A percentile compares a stretch with the other conserved stretches of the same genome.
These are phyloP conservation scores for Globodera rostochiensis DNA, from an alignment of 1,140 invertebrate species.

Conservation along the genomic window DNA sequence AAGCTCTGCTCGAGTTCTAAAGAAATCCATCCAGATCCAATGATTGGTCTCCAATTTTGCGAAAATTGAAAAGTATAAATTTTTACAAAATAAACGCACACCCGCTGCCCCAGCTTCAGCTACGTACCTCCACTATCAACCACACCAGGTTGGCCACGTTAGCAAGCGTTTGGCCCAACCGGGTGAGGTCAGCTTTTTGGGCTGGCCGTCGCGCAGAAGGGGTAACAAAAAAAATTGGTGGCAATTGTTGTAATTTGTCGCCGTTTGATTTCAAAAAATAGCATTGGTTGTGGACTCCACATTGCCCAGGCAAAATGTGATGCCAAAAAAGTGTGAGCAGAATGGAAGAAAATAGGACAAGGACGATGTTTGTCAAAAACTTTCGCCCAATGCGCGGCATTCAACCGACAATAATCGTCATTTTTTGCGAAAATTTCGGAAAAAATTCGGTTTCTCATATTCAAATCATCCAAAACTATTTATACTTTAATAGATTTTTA, in stretches of 20 bases:
- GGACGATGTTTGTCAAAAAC: background rate
- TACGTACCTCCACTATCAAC: constrained; percentile 60
- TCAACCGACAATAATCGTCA: background rate
- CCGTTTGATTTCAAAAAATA: background rate
- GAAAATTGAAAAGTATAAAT: too few relatives aligned
- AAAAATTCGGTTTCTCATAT: too few relatives aligned
- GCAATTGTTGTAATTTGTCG: background rate
- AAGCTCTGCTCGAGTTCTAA: background rate
- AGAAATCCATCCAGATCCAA: background rate
- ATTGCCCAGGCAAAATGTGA: too few relatives aligned
- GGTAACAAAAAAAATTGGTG: constrained; percentile 75
- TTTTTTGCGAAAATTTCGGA: too few relatives aligned
- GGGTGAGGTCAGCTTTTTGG: constrained; percentile 91
- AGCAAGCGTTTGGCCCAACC: constrained; percentile 83
- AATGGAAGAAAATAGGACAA: background rate
- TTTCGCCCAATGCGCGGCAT: background rate
- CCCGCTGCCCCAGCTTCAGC: too few relatives aligned
- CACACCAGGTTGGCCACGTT: constrained; percentile 68
- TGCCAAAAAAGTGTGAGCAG: background rate
- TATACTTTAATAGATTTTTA: too few relatives aligned
- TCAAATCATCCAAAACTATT: too few relatives aligned
- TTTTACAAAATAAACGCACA: too few relatives aligned
- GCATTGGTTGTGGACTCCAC: background rate
- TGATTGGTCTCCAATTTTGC: too few relatives aligned
- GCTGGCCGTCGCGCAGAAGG: constrained; percentile 86